phyloP scores from a whole-genome alignment of 2,113 vertebrate species.

The Nothocercus julius region DNA sequence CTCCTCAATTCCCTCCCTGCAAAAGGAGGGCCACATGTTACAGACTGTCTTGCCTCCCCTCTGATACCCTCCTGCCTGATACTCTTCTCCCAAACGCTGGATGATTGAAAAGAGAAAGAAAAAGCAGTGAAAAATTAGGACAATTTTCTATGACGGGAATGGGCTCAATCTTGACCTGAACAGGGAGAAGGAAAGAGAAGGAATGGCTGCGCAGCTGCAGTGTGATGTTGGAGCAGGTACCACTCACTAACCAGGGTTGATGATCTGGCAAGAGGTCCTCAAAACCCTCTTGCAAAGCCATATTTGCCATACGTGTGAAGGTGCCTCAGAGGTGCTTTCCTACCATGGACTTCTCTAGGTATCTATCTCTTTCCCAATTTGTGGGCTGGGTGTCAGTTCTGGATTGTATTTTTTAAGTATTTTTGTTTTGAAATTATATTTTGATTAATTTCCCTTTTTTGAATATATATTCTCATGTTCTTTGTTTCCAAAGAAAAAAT shows the following conservation, averaged over 20 bases:
- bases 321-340: not conserved
- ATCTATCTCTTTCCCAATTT: not conserved
- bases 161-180: not conserved
- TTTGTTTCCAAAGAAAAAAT: not conserved
- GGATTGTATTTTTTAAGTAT: not conserved
- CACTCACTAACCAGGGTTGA: not conserved
- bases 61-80: not conserved
- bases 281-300: not conserved
- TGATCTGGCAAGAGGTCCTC: not conserved
- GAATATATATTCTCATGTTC: not conserved
- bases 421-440: not conserved
- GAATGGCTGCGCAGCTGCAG: not conserved
- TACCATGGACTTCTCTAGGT: not conserved
- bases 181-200: not conserved
- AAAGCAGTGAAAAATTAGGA: not conserved
- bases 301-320: not conserved
- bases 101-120: not conserved
- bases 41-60: not conserved
- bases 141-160: not conserved
- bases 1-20: not conserved
- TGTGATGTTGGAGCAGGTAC: not conserved
- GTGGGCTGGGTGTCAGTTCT: not conserved
- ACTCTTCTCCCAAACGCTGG: not conserved
- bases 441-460: not conserved
- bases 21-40: not conserved